Evolutionary conservation across 1,140 invertebrate species (phyloP).

Genomic region (Phocides pigmalion): DNA sequence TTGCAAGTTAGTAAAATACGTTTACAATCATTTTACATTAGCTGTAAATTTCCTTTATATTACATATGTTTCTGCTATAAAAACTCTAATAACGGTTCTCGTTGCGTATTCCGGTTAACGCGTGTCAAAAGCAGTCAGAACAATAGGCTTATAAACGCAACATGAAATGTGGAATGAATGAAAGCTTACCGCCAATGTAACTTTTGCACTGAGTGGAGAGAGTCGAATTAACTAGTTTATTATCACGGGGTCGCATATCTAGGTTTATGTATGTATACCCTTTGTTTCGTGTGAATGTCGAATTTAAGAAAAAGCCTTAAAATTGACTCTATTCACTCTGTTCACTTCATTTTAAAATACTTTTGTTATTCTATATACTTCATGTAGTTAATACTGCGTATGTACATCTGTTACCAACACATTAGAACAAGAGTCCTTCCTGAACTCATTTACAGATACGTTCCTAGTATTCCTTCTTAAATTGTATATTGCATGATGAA

Average conservation of each 20-base stretch:
- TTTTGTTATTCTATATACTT: no score
- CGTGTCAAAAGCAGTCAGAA: constrained; percentile 25
- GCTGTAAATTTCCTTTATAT: background rate
- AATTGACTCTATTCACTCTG: no score
- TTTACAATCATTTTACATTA: no score
- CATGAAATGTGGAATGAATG: constrained; percentile 26
- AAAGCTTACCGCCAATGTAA: constrained; percentile 32
- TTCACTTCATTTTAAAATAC: no score
- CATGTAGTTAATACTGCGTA: no score
- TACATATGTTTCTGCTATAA: background rate
- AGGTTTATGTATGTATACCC: constrained; percentile 32
- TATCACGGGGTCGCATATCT: constrained; percentile 25
- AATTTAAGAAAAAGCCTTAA: background rate
- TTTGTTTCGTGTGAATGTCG: constrained; percentile 28
- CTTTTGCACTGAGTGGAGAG: constrained; percentile 18
- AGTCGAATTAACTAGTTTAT: constrained; percentile 29
- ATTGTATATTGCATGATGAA: no score
- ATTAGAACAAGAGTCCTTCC: no score
- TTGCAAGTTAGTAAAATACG: no score
- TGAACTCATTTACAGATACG: no score
- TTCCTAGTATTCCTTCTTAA: no score
- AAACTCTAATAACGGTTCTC: constrained; percentile 11
- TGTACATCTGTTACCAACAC: no score
- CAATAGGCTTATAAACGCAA: constrained; percentile 31
- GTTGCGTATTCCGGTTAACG: constrained; percentile 24